These are phyloP conservation scores for Eriosoma lanigerum DNA, from an alignment of 1,140 invertebrate species.

Conservation along the genomic window DNA sequence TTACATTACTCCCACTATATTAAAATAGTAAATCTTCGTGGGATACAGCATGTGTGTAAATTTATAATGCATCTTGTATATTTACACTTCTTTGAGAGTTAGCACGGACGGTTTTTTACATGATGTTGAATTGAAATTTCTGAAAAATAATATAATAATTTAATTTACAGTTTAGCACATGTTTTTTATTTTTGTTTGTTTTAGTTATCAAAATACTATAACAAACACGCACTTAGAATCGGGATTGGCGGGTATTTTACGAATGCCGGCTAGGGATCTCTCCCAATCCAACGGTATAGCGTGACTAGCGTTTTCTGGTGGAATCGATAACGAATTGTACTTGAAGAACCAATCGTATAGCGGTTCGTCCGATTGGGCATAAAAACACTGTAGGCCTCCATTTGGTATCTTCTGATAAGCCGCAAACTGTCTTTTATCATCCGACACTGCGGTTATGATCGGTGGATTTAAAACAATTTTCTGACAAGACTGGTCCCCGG, in stretches of 20 bases:
- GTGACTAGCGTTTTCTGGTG: background rate
- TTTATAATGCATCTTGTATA: background rate
- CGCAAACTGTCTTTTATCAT: background rate
- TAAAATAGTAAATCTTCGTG: background rate
- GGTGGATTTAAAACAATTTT: background rate
- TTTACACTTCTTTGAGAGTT: background rate
- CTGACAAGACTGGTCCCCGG: background rate
- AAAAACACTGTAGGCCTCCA: background rate
- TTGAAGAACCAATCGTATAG: conserved; percentile 6
- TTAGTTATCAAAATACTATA: too few species aligned
- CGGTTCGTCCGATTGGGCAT: background rate
- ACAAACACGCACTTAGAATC: background rate
- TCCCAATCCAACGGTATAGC: background rate
- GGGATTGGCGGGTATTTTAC: background rate
- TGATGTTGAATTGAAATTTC: background rate
- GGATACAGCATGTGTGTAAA: background rate
- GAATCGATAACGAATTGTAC: background rate
- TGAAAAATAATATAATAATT: background rate
- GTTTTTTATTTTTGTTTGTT: too few species aligned
- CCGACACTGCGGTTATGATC: background rate
- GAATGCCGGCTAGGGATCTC: background rate
- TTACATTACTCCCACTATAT: background rate
- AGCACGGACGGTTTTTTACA: background rate
- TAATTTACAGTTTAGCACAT: too few species aligned
- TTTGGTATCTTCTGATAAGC: background rate